phyloP scores from a whole-genome alignment of 2,797 vertebrate species.

The Artibeus jamaicensis region DNA sequence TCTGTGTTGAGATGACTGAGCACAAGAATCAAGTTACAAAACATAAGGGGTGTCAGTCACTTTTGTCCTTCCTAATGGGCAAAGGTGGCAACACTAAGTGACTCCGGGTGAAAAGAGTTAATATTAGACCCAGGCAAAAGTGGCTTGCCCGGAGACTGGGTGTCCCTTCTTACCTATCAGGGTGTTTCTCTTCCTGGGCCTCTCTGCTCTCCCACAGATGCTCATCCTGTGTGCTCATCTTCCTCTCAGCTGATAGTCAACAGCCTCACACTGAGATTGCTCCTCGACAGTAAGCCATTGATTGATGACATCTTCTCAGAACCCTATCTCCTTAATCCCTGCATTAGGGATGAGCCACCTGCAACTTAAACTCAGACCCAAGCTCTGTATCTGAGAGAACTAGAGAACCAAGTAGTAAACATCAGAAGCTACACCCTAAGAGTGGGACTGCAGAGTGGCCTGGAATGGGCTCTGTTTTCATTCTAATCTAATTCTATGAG shows the following conservation, averaged over 20 bases:
- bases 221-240: neutral
- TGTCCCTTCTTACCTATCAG: neutral
- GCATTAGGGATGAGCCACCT: neutral
- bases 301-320: neutral
- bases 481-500: neutral
- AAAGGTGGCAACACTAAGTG: neutral
- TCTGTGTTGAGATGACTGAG: neutral
- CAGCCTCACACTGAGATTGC: neutral
- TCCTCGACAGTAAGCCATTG: neutral
- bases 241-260: neutral
- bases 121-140: neutral
- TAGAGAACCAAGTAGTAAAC: neutral
- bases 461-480: neutral
- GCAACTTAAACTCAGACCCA: neutral
- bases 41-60: neutral
- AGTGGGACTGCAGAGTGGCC: neutral
- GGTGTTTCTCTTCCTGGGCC: neutral
- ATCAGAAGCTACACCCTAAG: neutral
- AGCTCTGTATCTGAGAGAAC: neutral
- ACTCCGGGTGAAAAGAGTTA: neutral
- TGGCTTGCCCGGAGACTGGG: neutral
- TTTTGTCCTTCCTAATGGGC: neutral
- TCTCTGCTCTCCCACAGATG: neutral
- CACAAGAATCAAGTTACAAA: constrained; percentile 7
- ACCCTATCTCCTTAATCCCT: neutral